phyloP scores from a whole-genome alignment of 1,140 invertebrate species.

The Anastrepha obliqua region DNA sequence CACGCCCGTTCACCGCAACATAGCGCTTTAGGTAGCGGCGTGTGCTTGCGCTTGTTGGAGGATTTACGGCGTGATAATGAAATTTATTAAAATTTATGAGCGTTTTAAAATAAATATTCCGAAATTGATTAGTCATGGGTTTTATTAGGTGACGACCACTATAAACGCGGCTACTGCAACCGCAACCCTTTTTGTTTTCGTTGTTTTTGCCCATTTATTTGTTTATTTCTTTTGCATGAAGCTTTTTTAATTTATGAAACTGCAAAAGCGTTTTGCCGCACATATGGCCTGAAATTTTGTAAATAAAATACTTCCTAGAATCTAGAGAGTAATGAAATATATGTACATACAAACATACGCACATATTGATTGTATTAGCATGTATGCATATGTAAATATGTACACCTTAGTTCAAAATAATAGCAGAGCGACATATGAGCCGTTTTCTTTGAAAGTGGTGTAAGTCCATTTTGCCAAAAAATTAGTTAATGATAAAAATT shows the following conservation, averaged over 20 bases:
- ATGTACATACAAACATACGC: not conserved
- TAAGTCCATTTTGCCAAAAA: too few species aligned
- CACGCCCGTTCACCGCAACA: not conserved
- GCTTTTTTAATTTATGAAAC: not conserved
- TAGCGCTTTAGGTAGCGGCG: slow-evolving; percentile 3
- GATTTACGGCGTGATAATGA: slow-evolving; percentile 48
- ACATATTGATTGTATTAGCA: too few species aligned
- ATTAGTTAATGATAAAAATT: too few species aligned
- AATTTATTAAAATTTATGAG: slow-evolving; percentile 53
- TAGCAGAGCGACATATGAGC: too few species aligned
- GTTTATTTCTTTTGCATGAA: too few species aligned
- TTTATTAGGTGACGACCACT: slow-evolving; percentile 31
- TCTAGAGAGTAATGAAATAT: not conserved
- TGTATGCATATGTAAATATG: too few species aligned
- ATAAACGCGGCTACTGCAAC: slow-evolving; percentile 25
- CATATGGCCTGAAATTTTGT: too few species aligned
- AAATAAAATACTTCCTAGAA: not conserved
- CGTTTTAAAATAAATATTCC: slow-evolving; percentile 1
- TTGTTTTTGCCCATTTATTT: too few species aligned
- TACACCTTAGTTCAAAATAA: too few species aligned
- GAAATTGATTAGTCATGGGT: slow-evolving; percentile 50
- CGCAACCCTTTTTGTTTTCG: slow-evolving; percentile 12
- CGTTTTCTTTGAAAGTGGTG: too few species aligned
- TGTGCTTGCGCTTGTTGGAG: not conserved
- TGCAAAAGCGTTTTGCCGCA: too few species aligned